Conservation (phyloP, 2,113 vertebrate species). For the Gobio gobio region DNA sequence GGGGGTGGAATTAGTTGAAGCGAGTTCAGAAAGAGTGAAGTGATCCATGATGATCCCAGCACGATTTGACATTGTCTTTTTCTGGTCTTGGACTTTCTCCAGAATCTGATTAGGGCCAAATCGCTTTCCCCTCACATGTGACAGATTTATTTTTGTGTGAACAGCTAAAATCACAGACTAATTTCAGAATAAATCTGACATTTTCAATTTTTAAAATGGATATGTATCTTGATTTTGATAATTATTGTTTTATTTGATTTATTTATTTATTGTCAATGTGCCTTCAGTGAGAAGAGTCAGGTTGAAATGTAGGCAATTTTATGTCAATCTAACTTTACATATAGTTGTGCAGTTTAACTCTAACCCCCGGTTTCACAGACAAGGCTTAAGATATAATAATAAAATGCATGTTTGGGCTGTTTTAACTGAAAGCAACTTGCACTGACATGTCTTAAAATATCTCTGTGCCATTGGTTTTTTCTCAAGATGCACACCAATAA, state of each 20-base stretch:
- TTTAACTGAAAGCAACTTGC: too few species aligned
- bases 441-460: too few species aligned
- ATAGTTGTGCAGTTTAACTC: neutral
- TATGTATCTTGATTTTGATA: neutral
- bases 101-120: neutral
- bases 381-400: too few species aligned
- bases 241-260: neutral
- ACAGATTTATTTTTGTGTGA: neutral
- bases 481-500: too few species aligned
- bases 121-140: neutral
- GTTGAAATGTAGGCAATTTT: neutral
- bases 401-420: too few species aligned
- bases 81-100: neutral
- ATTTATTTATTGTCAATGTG: neutral
- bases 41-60: constrained; percentile 61
- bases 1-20: neutral
- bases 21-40: constrained; percentile 54
- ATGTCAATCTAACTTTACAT: neutral
- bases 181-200: neutral
- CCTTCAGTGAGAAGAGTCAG: neutral
- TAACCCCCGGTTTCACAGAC: too few species aligned
- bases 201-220: neutral
- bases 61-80: constrained; percentile 49
- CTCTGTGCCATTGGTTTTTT: too few species aligned
- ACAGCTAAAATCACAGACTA: neutral